phyloP scores from a whole-genome alignment of 2,113 vertebrate species.

The Dermatemys mawii region DNA sequence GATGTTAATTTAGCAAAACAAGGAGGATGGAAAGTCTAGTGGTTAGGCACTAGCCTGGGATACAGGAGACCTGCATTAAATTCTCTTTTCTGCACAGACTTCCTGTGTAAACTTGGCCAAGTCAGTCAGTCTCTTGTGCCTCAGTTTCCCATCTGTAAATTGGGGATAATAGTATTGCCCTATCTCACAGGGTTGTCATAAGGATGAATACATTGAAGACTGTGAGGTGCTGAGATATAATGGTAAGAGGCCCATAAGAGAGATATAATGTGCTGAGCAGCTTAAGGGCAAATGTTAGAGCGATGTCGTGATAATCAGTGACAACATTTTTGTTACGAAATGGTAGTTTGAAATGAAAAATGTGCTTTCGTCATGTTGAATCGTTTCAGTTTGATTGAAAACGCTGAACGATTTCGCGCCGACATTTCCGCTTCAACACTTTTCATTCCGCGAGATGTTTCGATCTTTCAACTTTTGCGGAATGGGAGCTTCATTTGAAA shows the following conservation, averaged over 20 bases:
- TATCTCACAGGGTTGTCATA: neutral
- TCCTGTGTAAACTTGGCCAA: neutral
- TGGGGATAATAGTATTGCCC: neutral
- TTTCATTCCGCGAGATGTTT: neutral
- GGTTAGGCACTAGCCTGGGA: neutral
- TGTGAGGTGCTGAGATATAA: neutral
- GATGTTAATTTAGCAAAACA: neutral
- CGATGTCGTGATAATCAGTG: no score
- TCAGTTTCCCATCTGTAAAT: neutral
- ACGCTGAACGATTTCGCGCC: neutral
- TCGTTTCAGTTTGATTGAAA: neutral
- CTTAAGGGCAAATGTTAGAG: no score
- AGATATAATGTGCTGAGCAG: no score
- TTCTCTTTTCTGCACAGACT: neutral
- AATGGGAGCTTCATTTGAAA: neutral
- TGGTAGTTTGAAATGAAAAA: no score
- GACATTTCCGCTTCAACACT: neutral
- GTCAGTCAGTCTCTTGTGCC: neutral
- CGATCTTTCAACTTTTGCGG: neutral
- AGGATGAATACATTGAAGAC: neutral
- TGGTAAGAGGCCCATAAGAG: neutral
- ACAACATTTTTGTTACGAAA: no score
- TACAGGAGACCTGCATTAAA: neutral
- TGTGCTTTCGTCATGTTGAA: no score
- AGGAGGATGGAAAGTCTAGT: neutral